phyloP scores from a whole-genome alignment of 2,888 invertebrate species.

The Itoplectis maculator region DNA sequence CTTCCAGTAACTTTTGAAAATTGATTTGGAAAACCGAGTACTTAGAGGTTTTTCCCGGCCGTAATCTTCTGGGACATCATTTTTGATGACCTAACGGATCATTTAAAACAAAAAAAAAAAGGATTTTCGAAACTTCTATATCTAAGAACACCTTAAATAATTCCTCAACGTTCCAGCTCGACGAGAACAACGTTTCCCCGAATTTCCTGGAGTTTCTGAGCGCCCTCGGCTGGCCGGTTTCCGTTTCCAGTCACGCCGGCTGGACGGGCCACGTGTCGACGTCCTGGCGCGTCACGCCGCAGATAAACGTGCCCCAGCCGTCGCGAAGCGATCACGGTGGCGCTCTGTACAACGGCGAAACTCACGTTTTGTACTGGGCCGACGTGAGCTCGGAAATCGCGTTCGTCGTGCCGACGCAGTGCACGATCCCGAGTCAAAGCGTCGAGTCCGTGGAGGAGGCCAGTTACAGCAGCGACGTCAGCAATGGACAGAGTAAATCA shows the following conservation, averaged over 20 bases:
- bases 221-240: constrained; percentile 95
- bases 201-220: constrained; percentile 87
- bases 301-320: constrained; percentile 73
- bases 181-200: constrained; percentile 84
- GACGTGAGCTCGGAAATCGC: constrained; percentile 97
- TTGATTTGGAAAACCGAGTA: no score
- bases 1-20: no score
- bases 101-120: no score
- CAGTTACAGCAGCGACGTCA: constrained; percentile 79
- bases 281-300: constrained; percentile 89
- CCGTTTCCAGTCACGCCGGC: constrained; percentile 94
- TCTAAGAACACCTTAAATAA: not conserved
- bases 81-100: no score
- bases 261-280: constrained; percentile 96
- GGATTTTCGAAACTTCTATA: no score
- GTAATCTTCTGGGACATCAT: no score
- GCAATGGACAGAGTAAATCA: constrained; percentile 76
- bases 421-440: constrained; percentile 65
- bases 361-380: constrained; percentile 97
- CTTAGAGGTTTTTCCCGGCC: no score
- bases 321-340: constrained; percentile 86
- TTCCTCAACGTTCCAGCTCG: constrained; percentile 73
- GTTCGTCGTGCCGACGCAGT: constrained; percentile 93
- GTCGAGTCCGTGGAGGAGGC: constrained; percentile 77
- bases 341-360: constrained; percentile 92